phyloP scores from a whole-genome alignment of 2,888 invertebrate species.

The Horisme vitalbata region DNA sequence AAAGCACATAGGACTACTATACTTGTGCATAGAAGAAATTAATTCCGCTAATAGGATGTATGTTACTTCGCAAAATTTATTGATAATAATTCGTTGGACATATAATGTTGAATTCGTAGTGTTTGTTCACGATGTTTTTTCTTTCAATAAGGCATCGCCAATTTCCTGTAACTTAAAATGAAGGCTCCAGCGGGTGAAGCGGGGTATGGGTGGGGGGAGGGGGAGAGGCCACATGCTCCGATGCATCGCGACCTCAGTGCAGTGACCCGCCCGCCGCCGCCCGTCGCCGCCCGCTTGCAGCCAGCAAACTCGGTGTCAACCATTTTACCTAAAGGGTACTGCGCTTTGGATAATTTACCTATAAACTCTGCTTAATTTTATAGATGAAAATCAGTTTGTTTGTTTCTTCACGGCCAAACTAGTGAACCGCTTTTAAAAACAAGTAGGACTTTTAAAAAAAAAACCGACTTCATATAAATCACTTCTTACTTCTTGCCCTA shows the following conservation, averaged over 20 bases:
- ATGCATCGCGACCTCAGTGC: slow-evolving; percentile 71
- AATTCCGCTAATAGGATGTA: no score
- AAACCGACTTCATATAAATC: no score
- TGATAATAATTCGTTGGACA: no score
- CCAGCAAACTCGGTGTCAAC: slow-evolving; percentile 43
- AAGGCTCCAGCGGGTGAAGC: slow-evolving; percentile 39
- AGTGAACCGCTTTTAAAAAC: no score
- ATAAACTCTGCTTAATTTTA: no score
- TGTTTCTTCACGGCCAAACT: no score
- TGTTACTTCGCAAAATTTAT: no score
- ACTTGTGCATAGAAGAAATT: no score
- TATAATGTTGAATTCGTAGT: no score
- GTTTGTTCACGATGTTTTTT: background rate
- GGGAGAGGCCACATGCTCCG: slow-evolving; percentile 58
- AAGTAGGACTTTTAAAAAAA: no score
- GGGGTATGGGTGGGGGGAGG: slow-evolving; percentile 38
- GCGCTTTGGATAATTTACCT: slow-evolving; percentile 4
- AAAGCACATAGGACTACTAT: no score
- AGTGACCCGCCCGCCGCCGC: slow-evolving; percentile 58
- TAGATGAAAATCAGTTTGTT: slow-evolving; percentile 1
- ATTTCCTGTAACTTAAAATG: slow-evolving; percentile 38
- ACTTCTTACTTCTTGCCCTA: no score
- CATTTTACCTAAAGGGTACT: slow-evolving; percentile 12
- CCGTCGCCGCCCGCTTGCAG: slow-evolving; percentile 33
- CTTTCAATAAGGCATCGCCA: slow-evolving; percentile 24